Evolutionary conservation across 1,140 invertebrate species (phyloP), one percentile per base, ranked within the genome.

Genomic region (Drosophila pruinosa): DNA sequence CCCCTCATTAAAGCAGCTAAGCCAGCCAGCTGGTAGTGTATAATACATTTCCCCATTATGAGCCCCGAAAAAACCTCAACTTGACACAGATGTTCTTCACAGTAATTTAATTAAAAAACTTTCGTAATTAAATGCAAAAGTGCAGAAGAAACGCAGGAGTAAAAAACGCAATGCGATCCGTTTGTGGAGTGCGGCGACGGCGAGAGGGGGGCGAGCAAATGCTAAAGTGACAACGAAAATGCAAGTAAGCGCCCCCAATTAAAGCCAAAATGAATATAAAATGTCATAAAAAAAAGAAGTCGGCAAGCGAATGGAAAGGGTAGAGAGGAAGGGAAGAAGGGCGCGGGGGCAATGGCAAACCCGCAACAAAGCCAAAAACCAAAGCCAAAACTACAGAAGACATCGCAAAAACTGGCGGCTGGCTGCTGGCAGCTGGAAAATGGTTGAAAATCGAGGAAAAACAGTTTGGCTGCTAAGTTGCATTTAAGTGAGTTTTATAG

Each of bases 71-170:
- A 64, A 59, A 78, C 77, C 77, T 65, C 82, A 72, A 50, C 57
- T 75, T 78, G 83, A 89, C 78, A 82, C 83, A 88, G 82, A 89
- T 88, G 82, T 88, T 75, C 78, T 58, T 69, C 59, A 65, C 78
- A 88, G 68, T 88, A 78, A 88, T 88, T 88, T 88, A 88, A 88
- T 88, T 88, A 89, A 89, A 86, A 88, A 88, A 88, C 64, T 89
- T 88, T 88, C 57, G 82, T 81, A 88, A 88, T 88, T 82, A 89
- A 86, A 88, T 75, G 78, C 75, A 72, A 89, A 88, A 82, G 61
- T 63, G 70, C 72, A 59, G 17, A 36, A 72, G 56, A 82, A 72
- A 62, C 31, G 47, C 68, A 72, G 48, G 62, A 64, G 69, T 41
- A 19, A 53, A 78, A 72, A 48, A 68, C 50, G 45, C 34, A 65